These are phyloP conservation scores for Hirtodrosophila confusa DNA, from an alignment of 2,888 invertebrate species.

Conservation along the genomic window DNA sequence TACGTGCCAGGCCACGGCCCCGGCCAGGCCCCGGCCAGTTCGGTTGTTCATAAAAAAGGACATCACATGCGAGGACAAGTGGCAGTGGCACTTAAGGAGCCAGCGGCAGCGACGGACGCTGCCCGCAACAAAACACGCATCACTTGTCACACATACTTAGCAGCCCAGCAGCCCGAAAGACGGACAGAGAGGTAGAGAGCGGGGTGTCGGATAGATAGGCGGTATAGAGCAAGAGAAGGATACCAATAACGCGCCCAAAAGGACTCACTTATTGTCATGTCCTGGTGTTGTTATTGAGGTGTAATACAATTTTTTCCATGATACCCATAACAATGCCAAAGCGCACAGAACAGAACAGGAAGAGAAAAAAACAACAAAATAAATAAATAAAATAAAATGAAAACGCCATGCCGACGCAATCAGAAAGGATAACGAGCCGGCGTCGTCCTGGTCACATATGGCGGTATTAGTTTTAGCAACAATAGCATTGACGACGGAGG, in stretches of 20 bases:
- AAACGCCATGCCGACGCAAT: conserved; percentile 60
- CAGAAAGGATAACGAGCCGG: conserved; percentile 71
- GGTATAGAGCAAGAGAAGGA: conserved; percentile 2
- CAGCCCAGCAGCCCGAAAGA: conserved; percentile 14
- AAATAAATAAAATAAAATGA: conserved; percentile 33
- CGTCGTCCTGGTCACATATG: conserved; percentile 79
- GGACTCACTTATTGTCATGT: conserved; percentile 76
- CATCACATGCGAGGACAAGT: conserved; percentile 56
- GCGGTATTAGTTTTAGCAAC: conserved; percentile 75
- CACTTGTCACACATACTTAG: conserved; percentile 82
- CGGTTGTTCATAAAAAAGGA: conserved; percentile 50
- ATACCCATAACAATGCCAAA: conserved; percentile 73
- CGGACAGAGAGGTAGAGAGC: neutral
- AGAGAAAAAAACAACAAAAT: conserved; percentile 18
- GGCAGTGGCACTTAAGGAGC: conserved; percentile 79
- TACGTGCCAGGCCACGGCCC: conserved; percentile 37
- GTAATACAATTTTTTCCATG: conserved; percentile 83
- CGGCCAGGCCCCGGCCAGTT: conserved; percentile 50
- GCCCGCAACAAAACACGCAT: conserved; percentile 83
- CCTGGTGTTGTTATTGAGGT: conserved; percentile 83
- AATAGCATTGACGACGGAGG: conserved; percentile 24
- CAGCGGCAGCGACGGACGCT: conserved; percentile 33
- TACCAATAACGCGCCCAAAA: conserved; percentile 47
- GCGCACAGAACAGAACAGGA: conserved; percentile 7
- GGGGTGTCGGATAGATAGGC: neutral